Base-by-base conservation (phyloP, 2,113 vertebrate genomes). In the Silurus meridionalis region DNA sequence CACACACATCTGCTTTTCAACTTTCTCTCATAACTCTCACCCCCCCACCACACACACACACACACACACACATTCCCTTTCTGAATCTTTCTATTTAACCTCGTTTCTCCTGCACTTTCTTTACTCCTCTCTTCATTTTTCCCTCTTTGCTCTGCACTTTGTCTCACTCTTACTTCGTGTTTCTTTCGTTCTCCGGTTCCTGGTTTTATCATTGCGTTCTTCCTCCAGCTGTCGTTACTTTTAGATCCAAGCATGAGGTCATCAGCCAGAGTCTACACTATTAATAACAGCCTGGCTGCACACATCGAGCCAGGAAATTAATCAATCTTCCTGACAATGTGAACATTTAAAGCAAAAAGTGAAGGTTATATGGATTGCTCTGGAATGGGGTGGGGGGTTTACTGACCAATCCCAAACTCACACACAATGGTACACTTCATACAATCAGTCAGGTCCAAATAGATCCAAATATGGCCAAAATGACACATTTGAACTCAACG, bases 231-330 rank as follows among this genome's bases (percentile, higher is more conserved):
- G 86, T 86, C 87, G 91, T 91, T 89, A 90, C 90, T 89, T 91
- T 90, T 87, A 91, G 89, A 90, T 90, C 79, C 82, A 87, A 89
- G 92, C 89, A 93, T 94, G 92, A 95, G 91, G 89, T 94, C 92
- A 93, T 92, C 71, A 64, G 25, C 89, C 72, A 80, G 85, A 91
- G 90, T 85, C 80, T 8, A 21, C 82, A 82, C 85, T 92, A 91
- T 37, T 93, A 91, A 93, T 93, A 90, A 87, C 92, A 82, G 80
- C 90, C 91, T 91, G 90, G 89, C 92, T 90, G 66, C 88, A 89
- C 74, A 75, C 55, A 63, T 46, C 52, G 52, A 75, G 50, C 53
- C 74, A 80, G 78, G 78, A 61, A 61, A 80, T 61, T 46, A 80
- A 80, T 80, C 78, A 80, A 80, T 80, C 78, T 80, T 80, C 78